Base-by-base conservation (phyloP, 2,113 vertebrate species). In the Anas platyrhynchos region DNA sequence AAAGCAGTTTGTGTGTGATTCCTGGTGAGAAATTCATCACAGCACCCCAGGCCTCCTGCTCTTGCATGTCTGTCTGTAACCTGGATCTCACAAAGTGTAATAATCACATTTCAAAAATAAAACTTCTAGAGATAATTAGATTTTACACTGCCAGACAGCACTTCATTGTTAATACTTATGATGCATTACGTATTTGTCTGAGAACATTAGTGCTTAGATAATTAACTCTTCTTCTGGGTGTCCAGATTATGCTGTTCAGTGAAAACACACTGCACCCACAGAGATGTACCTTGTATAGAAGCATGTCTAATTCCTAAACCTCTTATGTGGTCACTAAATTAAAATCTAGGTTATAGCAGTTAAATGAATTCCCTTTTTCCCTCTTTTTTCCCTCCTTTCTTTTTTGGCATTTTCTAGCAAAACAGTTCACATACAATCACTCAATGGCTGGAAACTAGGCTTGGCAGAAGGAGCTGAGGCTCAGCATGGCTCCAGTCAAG, bases 161-260 rank as follows among this genome's bases (percentile, higher is more conserved):
- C 71, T 90, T 95, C 93, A 68, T 68, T 95, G 86, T 94, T 59
- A 76, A 65, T 76, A 86, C 73, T 83, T 85, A 73, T 16, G 71
- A 96, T 93, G 73, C 96, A 79, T 95, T 94, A 85, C 69, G 8
- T 88, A 96, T 54, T 89, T 94, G 93, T 72, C 74, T 87, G 82
- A 94, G 94, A 93, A 77, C 82, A 97, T 96, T 89, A 95, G 95
- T 78, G 79, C 86, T 92, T 71, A 92, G 83, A 76, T 93, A 96
- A 97, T 92, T 92, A 97, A 91, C 63, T 95, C 94, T 95, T 94
- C 73, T 93, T 81, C 79, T 15, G 41, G 75, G 88, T 85, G 73
- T 84, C 81, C 48, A 0, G 66, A 89, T 84, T 91, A 81, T 13
- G 81, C 44, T 92, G 59, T n/a, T 87, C 76, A 80, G 71, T 44